Evolutionary conservation across 2,888 invertebrate genomes (phyloP), one percentile per base, ranked within the genome.

Genomic region (Pocota personata): DNA sequence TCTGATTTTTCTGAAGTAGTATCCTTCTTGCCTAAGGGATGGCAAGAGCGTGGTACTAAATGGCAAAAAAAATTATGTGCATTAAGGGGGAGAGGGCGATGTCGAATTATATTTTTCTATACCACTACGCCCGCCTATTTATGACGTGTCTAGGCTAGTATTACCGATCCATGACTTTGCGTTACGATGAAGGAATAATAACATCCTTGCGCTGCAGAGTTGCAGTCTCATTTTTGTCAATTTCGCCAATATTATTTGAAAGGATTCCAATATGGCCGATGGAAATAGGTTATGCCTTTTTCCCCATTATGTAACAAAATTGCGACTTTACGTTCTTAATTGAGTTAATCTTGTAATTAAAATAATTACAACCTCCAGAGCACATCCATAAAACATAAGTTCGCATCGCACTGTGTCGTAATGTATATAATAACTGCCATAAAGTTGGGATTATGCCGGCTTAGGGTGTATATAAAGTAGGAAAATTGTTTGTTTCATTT

Each of bases 1-100:
- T 77, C 82, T 86, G 86, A 86, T 82, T 86, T 82, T 86, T 82
- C 84, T 76, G 76, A 76, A 80, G 75, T 86, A 80, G 75, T 86
- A 75, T 80, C 58, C 69, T 40, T 69, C 52, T 46, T 4, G 46
- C 48, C 50, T 30, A 1, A 32, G 73, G 30, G 69, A 16, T 46
- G 52, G 43, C 27, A 43, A 21, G 37, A n/a, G 55, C n/a, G 5
- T 55, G 35, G 71, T 76, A 66, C 76, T 86, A 86, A 86, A 86
- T 86, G 77, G 72, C 52, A 72, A 86, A 72, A 82, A n/a, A 77
- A 62, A 82, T 82, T 67, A 86, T 86, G 82, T 86, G 72, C 86
- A 82, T 82, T 86, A 86, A 67, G 76, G 48, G 37, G 62, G 57
- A 10, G 48, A 16, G 37, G 43, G 12, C 14, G 46, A 52, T 66